phyloP scores from a whole-genome alignment of 1,140 invertebrate genomes.

The Apis mellifera region Amel_HAv3.1 CM009945.2:6387501-6388000 shows the following conservation, averaged over 20 bases:
- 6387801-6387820: too few relatives aligned
- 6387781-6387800: too few relatives aligned
- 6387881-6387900: neutral
- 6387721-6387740: neutral
- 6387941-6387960: slow-evolving; percentile 16
- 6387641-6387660: neutral
- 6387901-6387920: neutral
- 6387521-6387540: too few relatives aligned
- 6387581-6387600: slow-evolving; percentile 21
- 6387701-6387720: neutral
- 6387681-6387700: slow-evolving; percentile 8
- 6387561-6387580: neutral
- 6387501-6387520: too few relatives aligned
- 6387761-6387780: too few relatives aligned
- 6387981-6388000: slow-evolving; percentile 21
- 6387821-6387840: too few relatives aligned
- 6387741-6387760: too few relatives aligned
- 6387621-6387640: neutral
- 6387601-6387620: neutral
- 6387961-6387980: slow-evolving; percentile 1
- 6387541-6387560: neutral
- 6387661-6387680: neutral
- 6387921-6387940: neutral
- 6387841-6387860: too few relatives aligned
- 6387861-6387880: too few relatives aligned